Evolutionary conservation across 2,797 vertebrate species (phyloP), one percentile per base, ranked within the genome.

Genomic region (Micromesistius poutassou): DNA sequence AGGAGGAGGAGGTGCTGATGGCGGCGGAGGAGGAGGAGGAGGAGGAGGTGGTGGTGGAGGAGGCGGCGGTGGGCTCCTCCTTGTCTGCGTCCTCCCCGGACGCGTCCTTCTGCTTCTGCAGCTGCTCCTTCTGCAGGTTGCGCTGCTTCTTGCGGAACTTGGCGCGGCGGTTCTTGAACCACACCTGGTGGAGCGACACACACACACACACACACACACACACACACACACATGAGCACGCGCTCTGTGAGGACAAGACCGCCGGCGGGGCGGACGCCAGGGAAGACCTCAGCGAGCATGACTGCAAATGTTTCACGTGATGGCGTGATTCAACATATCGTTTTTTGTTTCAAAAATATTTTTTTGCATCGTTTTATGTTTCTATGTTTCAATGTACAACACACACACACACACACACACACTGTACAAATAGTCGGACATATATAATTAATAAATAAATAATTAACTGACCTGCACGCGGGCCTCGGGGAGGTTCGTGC

Each of bases 131-230:
- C 91, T 99, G 98, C 75, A 98, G 94, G 88, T 96, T 99, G 77
- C 97, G 95, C 86, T 99, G 97, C 94, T 99, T 99, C 94, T 99
- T 99, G n/a, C 97, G 96, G 85, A 99, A 99, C 86, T 99, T 99
- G 79, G 98, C 98, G 80, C 98, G 94, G 79, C 98, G 95, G 86
- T 99, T 99, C 92, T 99, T 99, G 91, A 99, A 99, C 98, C 98
- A 99, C 46, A 99, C 98, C 98, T 99, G 55, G 6, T 10, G 36
- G 36, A 38, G 36, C 9, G 8, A 50, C 46, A n/a, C n/a, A n/a
- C n/a, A n/a, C n/a, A n/a, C n/a, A n/a, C n/a, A n/a, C n/a, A n/a
- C n/a, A n/a, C n/a, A n/a, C n/a, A n/a, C n/a, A n/a, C n/a, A n/a
- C n/a, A n/a, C n/a, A n/a, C n/a, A n/a, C n/a, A n/a, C n/a, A 62